Percentiles rank a stretch among this genome's conserved stretches.
Conservation (phyloP, 2,797 vertebrate genomes). For the Eulemur albifrons region DNA sequence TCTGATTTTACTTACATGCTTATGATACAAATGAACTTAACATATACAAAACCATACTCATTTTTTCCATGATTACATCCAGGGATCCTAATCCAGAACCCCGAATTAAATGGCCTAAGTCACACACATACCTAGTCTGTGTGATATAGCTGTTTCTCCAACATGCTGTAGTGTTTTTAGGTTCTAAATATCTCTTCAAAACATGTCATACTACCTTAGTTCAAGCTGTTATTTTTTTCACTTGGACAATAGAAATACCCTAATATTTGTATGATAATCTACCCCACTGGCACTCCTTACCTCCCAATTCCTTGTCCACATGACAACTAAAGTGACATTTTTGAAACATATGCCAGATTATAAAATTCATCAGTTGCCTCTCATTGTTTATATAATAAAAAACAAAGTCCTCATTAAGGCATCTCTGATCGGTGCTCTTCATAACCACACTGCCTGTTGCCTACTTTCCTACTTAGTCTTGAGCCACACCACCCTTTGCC, state of each 20-base stretch:
- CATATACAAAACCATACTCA: background rate
- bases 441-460: fast-evolving
- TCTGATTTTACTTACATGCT: background rate
- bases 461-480: background rate
- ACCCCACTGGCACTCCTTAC: background rate
- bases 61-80: background rate
- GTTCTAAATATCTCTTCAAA: background rate
- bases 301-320: background rate
- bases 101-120: background rate
- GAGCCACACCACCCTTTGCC: background rate
- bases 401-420: background rate
- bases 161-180: background rate
- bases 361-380: background rate
- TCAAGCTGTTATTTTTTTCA: background rate
- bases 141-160: background rate
- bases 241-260: background rate
- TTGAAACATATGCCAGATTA: background rate
- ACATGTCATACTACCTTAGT: background rate
- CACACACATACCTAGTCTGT: background rate
- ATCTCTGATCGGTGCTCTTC: background rate
- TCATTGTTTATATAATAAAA: background rate
- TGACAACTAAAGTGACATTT: background rate
- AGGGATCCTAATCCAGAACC: background rate
- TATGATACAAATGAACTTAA: background rate
- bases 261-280: background rate